A percentile compares a stretch with the other conserved stretches of the same genome.
Evolutionary conservation across 1,140 invertebrate genomes (phyloP).

Genomic region (Euglossa dilemma): DNA sequence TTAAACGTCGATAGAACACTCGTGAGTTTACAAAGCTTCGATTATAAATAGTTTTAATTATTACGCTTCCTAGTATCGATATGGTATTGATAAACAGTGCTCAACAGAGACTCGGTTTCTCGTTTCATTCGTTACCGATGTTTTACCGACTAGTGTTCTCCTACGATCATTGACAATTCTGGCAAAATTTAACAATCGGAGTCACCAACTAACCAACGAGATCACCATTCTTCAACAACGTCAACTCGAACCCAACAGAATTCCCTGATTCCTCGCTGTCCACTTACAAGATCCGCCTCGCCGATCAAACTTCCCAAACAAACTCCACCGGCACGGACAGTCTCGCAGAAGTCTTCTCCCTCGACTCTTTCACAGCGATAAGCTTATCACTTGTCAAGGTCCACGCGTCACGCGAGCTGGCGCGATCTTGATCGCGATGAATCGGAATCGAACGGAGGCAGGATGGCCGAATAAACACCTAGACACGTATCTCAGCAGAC

Average conservation of each 20-base stretch:
- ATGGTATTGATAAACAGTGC: neutral
- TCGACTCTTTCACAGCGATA: neutral
- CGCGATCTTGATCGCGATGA: slow-evolving; percentile 42
- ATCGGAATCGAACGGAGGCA: neutral
- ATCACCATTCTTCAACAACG: neutral
- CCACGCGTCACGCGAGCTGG: slow-evolving; percentile 18
- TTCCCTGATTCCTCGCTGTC: neutral
- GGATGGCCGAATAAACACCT: slow-evolving; percentile 6
- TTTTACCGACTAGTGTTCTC: neutral
- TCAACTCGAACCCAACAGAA: neutral
- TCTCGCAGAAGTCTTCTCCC: neutral
- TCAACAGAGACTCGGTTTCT: neutral
- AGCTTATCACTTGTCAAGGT: neutral
- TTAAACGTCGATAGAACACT: no score
- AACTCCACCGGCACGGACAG: neutral
- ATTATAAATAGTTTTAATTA: neutral
- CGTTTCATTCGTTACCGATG: neutral
- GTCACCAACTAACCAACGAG: neutral
- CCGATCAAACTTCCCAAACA: neutral
- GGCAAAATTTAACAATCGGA: neutral
- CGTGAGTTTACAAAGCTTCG: no score
- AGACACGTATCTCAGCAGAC: slow-evolving; percentile 21
- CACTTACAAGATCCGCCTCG: neutral
- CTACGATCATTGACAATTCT: neutral
- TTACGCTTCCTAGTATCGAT: neutral